Evolutionary conservation across 2,797 vertebrate species (phyloP), one percentile per base, ranked within the genome.

Genomic region (Melanogrammus aeglefinus): DNA sequence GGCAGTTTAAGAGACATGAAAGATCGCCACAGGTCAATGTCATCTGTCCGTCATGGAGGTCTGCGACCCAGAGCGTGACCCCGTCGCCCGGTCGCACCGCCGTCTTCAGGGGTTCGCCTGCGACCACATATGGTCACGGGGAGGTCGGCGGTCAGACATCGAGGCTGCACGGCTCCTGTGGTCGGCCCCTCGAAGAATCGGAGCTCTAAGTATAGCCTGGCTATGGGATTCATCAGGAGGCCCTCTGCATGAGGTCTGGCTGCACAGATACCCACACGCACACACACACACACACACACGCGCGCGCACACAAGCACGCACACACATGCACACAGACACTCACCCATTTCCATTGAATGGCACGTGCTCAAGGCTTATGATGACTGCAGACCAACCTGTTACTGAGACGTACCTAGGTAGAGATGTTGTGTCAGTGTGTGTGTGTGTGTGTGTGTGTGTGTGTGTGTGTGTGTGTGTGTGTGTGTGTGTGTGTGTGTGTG

Each of bases 121-220:
- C 86, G 86, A 80, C 90, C 89, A 90, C 88, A 90, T 86, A 88
- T 91, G 90, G 90, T 91, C 90, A 90, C 90, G 86, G 89, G 83
- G 86, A 86, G 76, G 85, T 82, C 80, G 73, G 91, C 18, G 89
- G 91, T 85, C 88, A 91, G 91, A 91, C 91, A 89, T 2, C 18
- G 84, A 87, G 92, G 91, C 91, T 91, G 85, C 91, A 80, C 86
- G 81, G 90, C 89, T 82, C 83, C 90, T 90, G 91, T 75, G 91
- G 91, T 87, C 76, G 75, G 88, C 90, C 91, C 86, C 89, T 91
- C 89, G 13, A 18, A 39, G 33, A 36, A 57, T 66, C 36, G 24
- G 77, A 38, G 35, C 39, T 82, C 90, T 93, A 92, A 93, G 91
- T 91, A 93, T 92, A 93, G 84, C 66, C 51, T 35, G 63, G 85